These are phyloP conservation scores for Semibalanus balanoides DNA, from an alignment of 1,140 invertebrate genomes.

Conservation along the genomic window DNA sequence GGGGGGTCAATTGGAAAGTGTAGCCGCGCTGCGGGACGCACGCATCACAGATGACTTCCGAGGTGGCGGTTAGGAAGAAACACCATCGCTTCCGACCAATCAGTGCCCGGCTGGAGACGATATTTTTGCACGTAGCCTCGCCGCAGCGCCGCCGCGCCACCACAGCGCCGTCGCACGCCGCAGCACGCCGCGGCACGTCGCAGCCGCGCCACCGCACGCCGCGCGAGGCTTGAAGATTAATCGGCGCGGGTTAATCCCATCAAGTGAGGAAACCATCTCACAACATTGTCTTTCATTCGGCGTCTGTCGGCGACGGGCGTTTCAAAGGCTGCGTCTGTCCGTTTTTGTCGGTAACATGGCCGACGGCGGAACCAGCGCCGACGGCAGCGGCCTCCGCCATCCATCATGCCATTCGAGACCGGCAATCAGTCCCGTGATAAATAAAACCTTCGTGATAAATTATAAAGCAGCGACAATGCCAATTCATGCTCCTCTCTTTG, in stretches of 20 bases:
- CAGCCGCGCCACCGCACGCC: too few species aligned
- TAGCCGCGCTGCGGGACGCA: neutral
- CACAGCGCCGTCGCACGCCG: too few species aligned
- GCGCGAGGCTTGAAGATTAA: neutral
- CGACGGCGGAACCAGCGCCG: too few species aligned
- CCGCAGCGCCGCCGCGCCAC: too few species aligned
- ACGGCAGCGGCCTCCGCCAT: neutral
- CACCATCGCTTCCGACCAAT: neutral
- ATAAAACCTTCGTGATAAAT: neutral
- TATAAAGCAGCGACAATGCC: neutral
- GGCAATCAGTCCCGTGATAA: neutral
- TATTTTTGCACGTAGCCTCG: neutral
- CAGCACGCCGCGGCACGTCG: too few species aligned
- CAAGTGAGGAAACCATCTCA: neutral
- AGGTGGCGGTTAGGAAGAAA: neutral
- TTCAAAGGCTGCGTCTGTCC: neutral
- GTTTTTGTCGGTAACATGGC: neutral
- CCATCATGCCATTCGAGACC: neutral
- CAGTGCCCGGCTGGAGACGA: neutral
- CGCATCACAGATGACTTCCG: neutral
- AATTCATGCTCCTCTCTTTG: slow-evolving; percentile 2
- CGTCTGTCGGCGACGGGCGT: neutral
- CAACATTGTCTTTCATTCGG: neutral
- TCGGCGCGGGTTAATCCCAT: neutral
- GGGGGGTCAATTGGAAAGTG: neutral